These are phyloP conservation scores for Aphelinus certus DNA, from an alignment of 1,140 invertebrate species.

Conservation along the genomic window DNA sequence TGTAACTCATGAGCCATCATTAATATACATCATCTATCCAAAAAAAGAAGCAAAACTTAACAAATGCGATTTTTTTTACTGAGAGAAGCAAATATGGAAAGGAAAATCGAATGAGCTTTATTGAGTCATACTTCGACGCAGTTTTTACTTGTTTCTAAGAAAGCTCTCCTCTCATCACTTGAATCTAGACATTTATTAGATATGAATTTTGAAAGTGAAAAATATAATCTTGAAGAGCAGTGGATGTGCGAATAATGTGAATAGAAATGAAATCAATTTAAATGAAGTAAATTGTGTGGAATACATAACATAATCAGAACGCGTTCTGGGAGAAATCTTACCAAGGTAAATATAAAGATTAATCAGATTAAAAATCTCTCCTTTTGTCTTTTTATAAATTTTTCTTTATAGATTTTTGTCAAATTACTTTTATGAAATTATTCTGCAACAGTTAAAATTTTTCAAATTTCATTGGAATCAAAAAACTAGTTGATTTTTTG, in stretches of 20 bases:
- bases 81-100: constrained; percentile 38
- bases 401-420: neutral
- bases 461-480: too few relatives aligned
- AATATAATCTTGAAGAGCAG: neutral
- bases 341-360: constrained; percentile 25
- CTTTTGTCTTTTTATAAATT: neutral
- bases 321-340: constrained; percentile 31
- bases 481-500: neutral
- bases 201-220: constrained; percentile 12
- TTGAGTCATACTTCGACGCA: neutral
- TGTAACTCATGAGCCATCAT: constrained; percentile 50
- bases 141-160: constrained; percentile 15
- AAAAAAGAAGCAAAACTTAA: neutral
- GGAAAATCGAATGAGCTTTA: constrained; percentile 7
- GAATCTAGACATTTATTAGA: constrained; percentile 9
- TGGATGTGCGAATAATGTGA: constrained; percentile 25
- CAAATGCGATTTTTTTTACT: neutral
- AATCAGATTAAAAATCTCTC: neutral
- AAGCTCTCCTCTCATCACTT: constrained; percentile 15
- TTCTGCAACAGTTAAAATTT: too few relatives aligned
- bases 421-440: too few relatives aligned
- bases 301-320: constrained; percentile 35
- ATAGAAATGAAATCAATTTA: constrained; percentile 25
- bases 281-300: constrained; percentile 10
- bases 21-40: constrained; percentile 44